These are phyloP conservation scores for Sylvietta virens DNA, from an alignment of 2,113 vertebrate species.

Conservation along the genomic window DNA sequence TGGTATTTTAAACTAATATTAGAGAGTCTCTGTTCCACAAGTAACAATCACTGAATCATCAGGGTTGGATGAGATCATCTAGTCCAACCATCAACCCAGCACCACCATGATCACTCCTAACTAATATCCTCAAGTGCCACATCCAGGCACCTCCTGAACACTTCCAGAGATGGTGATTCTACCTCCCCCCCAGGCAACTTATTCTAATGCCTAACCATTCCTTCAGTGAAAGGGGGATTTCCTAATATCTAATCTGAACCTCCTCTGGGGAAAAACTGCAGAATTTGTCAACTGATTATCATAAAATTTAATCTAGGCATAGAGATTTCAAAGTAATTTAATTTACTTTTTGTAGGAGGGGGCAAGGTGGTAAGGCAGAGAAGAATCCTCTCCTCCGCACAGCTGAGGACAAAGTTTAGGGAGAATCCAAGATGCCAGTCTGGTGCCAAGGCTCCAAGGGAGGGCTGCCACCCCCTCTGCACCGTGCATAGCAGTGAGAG, in stretches of 20 bases:
- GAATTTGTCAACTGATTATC: neutral
- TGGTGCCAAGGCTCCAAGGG: neutral
- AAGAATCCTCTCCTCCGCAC: neutral
- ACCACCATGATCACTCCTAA: neutral
- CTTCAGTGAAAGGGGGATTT: neutral
- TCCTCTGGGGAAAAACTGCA: neutral
- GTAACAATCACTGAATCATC: neutral
- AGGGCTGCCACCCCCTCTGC: neutral
- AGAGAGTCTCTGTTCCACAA: neutral
- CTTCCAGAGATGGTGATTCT: neutral
- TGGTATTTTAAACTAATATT: neutral
- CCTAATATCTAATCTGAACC: neutral
- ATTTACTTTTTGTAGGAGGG: neutral
- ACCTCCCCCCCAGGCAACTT: neutral
- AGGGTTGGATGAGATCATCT: neutral
- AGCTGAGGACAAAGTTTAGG: neutral
- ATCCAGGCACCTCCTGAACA: neutral
- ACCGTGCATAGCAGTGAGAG: rapidly evolving
- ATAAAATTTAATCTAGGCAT: neutral
- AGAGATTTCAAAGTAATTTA: neutral
- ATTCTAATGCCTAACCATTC: neutral
- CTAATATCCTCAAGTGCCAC: too few relatives aligned
- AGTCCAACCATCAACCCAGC: neutral
- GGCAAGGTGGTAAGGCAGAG: neutral
- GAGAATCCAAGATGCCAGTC: neutral